Percentiles rank a stretch among this genome's conserved stretches.
Conservation (phyloP, 2,797 vertebrate species). For the Coilia nasus region DNA sequence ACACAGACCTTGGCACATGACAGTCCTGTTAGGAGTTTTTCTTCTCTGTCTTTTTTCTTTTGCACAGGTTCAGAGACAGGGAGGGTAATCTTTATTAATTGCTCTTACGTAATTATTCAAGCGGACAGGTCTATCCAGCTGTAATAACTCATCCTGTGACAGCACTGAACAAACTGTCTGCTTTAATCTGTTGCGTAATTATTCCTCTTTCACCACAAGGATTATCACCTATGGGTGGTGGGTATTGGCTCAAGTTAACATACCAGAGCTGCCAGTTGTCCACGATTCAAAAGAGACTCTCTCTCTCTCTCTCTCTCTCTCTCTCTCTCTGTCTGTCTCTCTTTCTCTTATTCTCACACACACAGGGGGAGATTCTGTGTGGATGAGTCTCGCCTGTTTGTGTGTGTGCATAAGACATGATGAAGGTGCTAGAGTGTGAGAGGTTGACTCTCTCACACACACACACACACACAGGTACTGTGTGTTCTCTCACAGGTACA, state of each 20-base stretch:
- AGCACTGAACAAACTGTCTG: constrained; percentile 9
- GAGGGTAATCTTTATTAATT: background rate
- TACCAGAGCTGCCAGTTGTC: background rate
- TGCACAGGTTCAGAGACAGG: background rate
- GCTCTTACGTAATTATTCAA: constrained; percentile 5
- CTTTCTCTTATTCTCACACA: background rate
- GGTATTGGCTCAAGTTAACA: constrained; percentile 12
- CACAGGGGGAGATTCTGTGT: background rate
- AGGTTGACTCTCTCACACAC: background rate
- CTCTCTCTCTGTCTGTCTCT: too few relatives aligned
- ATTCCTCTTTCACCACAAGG: background rate
- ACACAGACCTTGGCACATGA: background rate
- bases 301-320: too few relatives aligned
- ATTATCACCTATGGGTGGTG: background rate
- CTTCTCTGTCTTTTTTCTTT: background rate
- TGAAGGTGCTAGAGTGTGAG: background rate
- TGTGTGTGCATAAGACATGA: background rate
- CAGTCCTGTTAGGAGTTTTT: background rate
- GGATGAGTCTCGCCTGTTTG: background rate
- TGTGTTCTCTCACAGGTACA: too few relatives aligned
- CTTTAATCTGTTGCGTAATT: constrained; percentile 16
- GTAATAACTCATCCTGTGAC: constrained; percentile 8
- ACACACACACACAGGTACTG: too few relatives aligned
- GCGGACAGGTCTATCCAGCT: background rate
- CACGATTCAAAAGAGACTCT: background rate